These are phyloP conservation scores for Noturus placidus DNA, from an alignment of 2,113 vertebrate genomes.

Conservation along the genomic window DNA sequence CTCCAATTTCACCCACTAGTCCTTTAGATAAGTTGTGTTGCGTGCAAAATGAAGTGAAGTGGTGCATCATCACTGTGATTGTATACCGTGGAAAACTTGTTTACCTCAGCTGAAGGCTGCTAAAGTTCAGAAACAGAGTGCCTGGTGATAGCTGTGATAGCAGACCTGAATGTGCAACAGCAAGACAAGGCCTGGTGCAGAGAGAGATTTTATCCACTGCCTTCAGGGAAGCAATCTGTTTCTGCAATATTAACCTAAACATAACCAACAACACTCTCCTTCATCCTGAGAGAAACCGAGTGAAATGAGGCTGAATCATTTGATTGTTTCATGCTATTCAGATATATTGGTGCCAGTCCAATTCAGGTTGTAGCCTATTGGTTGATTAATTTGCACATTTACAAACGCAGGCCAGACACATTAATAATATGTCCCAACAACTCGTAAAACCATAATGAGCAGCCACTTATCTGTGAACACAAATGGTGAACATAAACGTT, in stretches of 20 bases:
- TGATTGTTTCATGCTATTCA: conserved; percentile 8
- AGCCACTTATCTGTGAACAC: not conserved
- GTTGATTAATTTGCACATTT: conserved; percentile 18
- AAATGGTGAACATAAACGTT: not conserved
- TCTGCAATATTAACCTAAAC: not conserved
- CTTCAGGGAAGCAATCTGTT: conserved; percentile 40
- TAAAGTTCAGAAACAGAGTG: not conserved
- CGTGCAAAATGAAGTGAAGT: not conserved
- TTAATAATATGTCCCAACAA: conserved; percentile 21
- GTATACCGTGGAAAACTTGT: not conserved
- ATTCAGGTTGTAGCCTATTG: not conserved
- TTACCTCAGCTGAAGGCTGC: not conserved
- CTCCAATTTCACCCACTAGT: not conserved
- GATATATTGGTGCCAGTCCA: not conserved
- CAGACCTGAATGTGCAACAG: not conserved
- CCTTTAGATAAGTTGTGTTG: not conserved
- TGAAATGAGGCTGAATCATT: conserved; percentile 12
- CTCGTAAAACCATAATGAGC: not conserved
- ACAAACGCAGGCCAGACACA: not conserved
- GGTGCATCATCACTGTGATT: not conserved
- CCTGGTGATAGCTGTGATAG: conserved; percentile 22
- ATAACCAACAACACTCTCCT: not conserved
- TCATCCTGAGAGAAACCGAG: conserved; percentile 8
- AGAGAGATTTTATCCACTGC: conserved; percentile 41
- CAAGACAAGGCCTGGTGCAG: not conserved